Evolutionary conservation across 30 jellyfish, hydroid and myxozoan species (phyloP).

Genomic region (Euphysa ruthae): DNA sequence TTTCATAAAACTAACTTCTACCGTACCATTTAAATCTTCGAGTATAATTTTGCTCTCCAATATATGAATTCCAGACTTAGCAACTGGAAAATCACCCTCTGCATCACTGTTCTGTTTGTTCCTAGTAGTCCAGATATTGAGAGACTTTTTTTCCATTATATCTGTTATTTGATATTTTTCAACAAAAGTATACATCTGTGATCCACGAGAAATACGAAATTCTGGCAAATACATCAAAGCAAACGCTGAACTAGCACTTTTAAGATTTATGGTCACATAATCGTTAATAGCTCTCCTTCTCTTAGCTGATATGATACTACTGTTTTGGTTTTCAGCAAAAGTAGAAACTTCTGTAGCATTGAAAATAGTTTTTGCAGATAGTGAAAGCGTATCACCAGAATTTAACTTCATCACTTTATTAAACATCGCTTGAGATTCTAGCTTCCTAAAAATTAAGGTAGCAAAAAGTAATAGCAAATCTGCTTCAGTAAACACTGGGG

Average conservation of each 20-base stretch:
- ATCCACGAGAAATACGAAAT: neutral
- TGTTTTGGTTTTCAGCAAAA: neutral
- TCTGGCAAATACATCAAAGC: slow-evolving; percentile 7
- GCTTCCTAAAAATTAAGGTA: too few species aligned
- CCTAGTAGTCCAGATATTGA: slow-evolving; percentile 4
- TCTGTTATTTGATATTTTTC: neutral
- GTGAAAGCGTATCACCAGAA: too few species aligned
- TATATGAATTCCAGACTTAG: slow-evolving; percentile 3
- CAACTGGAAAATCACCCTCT: neutral
- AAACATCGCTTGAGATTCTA: too few species aligned
- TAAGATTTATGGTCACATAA: too few species aligned
- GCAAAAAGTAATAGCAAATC: too few species aligned
- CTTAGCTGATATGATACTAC: neutral
- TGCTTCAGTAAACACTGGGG: too few species aligned
- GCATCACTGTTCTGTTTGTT: neutral
- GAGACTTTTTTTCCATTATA: slow-evolving; percentile 17
- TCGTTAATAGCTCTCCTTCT: too few species aligned
- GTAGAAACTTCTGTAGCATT: too few species aligned
- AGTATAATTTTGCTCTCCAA: neutral
- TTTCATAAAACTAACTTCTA: slow-evolving; percentile 2
- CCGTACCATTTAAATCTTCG: neutral
- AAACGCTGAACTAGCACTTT: slow-evolving; percentile 6
- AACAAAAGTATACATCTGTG: neutral
- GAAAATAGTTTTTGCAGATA: too few species aligned
- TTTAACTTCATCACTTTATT: too few species aligned